phyloP scores from a whole-genome alignment of 2,113 vertebrate species.

The Vireo altiloquus region DNA sequence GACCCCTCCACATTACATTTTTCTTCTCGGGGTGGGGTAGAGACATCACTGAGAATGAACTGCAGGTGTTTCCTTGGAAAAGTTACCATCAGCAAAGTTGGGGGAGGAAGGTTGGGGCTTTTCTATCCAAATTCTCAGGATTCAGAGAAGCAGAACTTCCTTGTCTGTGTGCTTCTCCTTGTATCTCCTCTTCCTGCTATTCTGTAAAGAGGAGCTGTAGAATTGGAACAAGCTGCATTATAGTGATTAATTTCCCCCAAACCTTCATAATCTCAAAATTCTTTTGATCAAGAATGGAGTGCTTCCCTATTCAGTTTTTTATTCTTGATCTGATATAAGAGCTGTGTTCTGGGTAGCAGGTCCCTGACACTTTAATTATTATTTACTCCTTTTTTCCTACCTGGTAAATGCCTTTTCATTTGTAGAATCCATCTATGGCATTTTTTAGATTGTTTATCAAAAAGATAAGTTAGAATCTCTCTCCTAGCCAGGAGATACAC shows the following conservation, averaged over 20 bases:
- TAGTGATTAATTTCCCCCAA: not conserved
- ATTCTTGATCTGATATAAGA: not conserved
- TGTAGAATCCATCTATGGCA: not conserved
- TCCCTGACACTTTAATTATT: not conserved
- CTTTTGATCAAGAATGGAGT: not conserved
- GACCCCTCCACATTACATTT: not conserved
- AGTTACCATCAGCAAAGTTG: not conserved
- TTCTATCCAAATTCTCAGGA: accelerated
- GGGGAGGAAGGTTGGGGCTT: not conserved
- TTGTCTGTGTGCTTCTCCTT: not conserved
- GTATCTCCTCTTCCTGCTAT: not conserved
- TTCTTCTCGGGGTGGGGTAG: not conserved
- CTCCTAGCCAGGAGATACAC: not conserved
- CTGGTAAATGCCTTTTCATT: not conserved
- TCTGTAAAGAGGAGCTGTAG: not conserved
- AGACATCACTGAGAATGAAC: not conserved
- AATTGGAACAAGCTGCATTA: not conserved
- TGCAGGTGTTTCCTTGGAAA: not conserved
- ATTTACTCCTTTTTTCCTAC: not conserved
- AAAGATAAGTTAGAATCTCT: not conserved
- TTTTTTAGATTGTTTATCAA: not conserved
- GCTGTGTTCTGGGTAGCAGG: not conserved
- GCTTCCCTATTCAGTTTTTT: not conserved
- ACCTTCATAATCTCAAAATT: not conserved
- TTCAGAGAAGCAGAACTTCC: not conserved